These are phyloP conservation scores for Sylvia atricapilla DNA, from an alignment of 2,113 vertebrate genomes.

Conservation along the genomic window DNA sequence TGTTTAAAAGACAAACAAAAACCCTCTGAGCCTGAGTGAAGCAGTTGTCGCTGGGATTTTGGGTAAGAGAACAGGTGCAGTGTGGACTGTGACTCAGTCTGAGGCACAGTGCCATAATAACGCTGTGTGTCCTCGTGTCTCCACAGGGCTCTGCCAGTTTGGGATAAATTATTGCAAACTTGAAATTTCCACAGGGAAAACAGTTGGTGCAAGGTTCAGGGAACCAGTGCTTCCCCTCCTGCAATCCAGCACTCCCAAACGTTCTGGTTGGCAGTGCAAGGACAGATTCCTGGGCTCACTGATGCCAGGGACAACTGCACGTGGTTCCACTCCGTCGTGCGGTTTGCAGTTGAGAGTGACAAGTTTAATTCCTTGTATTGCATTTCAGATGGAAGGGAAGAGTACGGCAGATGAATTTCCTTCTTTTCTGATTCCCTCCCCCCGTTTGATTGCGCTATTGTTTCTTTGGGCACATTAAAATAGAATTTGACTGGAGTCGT, in stretches of 20 bases:
- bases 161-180: not conserved
- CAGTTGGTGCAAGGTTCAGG: no score
- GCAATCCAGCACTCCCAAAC: not conserved
- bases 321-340: not conserved
- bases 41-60: not conserved
- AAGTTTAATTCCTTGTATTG: not conserved
- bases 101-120: rapidly evolving
- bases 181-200: rapidly evolving
- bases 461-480: not conserved
- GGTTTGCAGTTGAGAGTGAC: not conserved
- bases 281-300: not conserved
- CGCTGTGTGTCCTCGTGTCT: rapidly evolving
- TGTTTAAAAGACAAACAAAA: not conserved
- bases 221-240: not conserved
- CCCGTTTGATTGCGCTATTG: not conserved
- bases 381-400: not conserved
- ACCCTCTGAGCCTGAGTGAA: not conserved
- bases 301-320: not conserved
- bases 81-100: not conserved
- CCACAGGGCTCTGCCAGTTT: rapidly evolving
- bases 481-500: not conserved
- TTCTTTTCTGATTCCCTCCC: not conserved
- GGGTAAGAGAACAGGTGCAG: not conserved
- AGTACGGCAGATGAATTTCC: not conserved
- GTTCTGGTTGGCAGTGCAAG: not conserved